Evolutionary conservation across 2,888 invertebrate species (phyloP), one percentile per base, ranked within the genome.

Genomic region (Abrostola tripartita): DNA sequence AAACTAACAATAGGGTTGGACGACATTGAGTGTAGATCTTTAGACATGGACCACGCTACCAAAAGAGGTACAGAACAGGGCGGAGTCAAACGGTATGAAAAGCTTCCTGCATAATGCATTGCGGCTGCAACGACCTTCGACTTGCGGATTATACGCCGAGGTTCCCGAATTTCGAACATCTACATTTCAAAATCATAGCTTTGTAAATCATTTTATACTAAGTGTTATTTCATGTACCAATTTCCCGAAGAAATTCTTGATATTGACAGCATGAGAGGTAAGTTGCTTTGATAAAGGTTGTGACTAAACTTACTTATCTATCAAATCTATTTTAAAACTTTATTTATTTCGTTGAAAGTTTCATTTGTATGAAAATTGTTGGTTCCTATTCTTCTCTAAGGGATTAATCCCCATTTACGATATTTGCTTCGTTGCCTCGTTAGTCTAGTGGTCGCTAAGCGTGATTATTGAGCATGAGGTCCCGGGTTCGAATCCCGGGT

Each of bases 91-190:
- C 85, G 82, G 83, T 88, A 85, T 83, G 87, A 88, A 88, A 88
- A 88, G 87, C 86, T 88, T 90, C 76, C 81, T 91, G 87, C 90
- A 90, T 90, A 85, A 90, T 90, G 90, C 90, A 91, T 89, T 81
- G 88, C 82, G 85, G 83, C 84, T 88, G 87, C 88, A 85, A 78
- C 84, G 81, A 87, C 87, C 88, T 88, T 87, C 87, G 88, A 86
- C 83, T 83, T 67, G 63, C 61, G 81, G 88, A 88, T 88, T 88
- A 88, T 87, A 87, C 84, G 84, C 66, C 65, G 76, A 78, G 84
- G 80, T 85, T 89, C 76, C 78, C 80, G 82, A 85, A 85, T 60
- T 51, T 50, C 47, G 53, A 52, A 57, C 62, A 55, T 55, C 41
- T 52, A 78, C 71, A 73, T 80, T 82, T 51, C 50, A 35, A 9